Conservation (phyloP, 2,113 vertebrate species). For the Paramormyrops kingsleyae region DNA sequence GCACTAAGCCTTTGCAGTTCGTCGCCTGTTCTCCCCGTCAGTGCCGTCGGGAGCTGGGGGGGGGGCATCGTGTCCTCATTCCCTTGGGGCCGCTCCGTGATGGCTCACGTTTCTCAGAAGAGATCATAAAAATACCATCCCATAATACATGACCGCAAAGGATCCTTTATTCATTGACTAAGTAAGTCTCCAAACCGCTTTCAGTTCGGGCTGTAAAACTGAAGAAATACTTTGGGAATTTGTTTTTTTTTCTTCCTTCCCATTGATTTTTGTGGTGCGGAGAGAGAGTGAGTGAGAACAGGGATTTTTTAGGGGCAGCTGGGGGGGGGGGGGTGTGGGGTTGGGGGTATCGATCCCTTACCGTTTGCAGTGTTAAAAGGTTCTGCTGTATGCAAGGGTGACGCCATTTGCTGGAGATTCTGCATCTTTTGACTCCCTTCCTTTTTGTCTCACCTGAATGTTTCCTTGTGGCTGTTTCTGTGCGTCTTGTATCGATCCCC, state of each 20-base stretch:
- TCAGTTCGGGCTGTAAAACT: constrained; percentile 22
- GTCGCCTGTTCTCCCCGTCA: background rate
- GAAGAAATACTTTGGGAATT: constrained; percentile 25
- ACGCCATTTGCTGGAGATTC: background rate
- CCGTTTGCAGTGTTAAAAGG: constrained; percentile 5
- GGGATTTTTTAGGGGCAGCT: constrained; percentile 5
- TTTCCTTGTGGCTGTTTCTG: background rate
- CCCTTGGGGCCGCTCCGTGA: background rate
- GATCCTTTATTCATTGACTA: constrained; percentile 21
- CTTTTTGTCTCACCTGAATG: constrained; percentile 13
- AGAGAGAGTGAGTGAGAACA: constrained; percentile 18
- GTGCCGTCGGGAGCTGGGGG: background rate
- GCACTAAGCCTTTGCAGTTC: background rate
- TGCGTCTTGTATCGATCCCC: background rate
- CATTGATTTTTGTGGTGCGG: constrained; percentile 22
- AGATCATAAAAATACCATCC: constrained; percentile 26
- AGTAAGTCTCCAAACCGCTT: constrained; percentile 15
- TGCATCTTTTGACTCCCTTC: background rate
- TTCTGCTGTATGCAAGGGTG: constrained; percentile 16
- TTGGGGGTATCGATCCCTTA: constrained; percentile 26
- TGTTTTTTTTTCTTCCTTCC: constrained; percentile 25
- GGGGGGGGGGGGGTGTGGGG: background rate
- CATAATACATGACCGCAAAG: constrained; percentile 22
- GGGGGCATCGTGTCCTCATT: background rate
- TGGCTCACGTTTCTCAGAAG: constrained; percentile 5